These are phyloP conservation scores for Setophaga coronata DNA, from an alignment of 2,113 vertebrate genomes.

Conservation along the genomic window DNA sequence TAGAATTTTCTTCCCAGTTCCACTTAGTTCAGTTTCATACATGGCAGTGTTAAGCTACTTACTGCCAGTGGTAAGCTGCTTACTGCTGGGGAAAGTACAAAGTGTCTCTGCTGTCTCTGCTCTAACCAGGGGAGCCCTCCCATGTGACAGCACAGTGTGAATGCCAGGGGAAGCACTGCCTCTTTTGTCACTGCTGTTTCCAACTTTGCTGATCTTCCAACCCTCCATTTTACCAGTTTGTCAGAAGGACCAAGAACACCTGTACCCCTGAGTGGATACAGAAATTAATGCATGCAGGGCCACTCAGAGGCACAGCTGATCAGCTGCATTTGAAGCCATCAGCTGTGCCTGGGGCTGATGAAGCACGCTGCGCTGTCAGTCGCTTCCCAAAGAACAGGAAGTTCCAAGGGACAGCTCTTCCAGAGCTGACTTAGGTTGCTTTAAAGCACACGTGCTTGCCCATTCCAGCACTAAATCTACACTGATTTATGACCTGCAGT, in stretches of 20 bases:
- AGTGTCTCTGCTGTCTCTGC: not conserved
- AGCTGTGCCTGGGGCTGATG: not conserved
- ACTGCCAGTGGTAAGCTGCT: not conserved
- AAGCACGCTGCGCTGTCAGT: fast-evolving
- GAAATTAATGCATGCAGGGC: not conserved
- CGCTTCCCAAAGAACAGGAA: fast-evolving
- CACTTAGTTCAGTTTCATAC: not conserved
- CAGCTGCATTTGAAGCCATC: not conserved
- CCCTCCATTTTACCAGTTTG: not conserved
- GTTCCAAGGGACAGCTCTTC: not conserved
- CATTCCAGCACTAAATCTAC: not conserved
- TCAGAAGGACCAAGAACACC: not conserved
- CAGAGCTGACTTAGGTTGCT: not conserved
- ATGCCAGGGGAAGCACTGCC: not conserved
- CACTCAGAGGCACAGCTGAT: not conserved
- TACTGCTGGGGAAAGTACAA: not conserved
- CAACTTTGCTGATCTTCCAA: not conserved
- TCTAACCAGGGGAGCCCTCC: not conserved
- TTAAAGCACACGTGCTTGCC: not conserved
- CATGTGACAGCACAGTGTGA: fast-evolving
- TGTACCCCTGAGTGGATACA: fast-evolving
- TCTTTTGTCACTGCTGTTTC: not conserved
- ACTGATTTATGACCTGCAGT: not conserved
- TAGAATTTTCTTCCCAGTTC: not conserved
- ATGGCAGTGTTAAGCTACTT: not conserved